Percentiles rank a stretch among this genome's conserved stretches.
phyloP scores from a whole-genome alignment of 2,797 vertebrate species.

The Eutrigla gurnardus region DNA sequence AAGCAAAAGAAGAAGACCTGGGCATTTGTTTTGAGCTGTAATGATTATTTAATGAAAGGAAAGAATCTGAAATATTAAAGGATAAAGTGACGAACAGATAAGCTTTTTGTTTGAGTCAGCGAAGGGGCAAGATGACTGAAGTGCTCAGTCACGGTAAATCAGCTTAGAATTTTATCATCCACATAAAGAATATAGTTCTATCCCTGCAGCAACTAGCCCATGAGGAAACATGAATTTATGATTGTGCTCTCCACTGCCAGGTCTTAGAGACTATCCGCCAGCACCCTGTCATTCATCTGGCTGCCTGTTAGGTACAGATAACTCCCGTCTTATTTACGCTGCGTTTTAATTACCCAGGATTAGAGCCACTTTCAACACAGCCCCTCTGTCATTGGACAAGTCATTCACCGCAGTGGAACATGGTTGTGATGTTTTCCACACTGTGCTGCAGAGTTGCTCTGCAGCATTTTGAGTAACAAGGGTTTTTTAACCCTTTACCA shows the following conservation, averaged over 20 bases:
- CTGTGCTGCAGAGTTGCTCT: conserved; percentile 35
- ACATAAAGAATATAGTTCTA: conserved; percentile 39
- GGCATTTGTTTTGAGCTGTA: conserved; percentile 7
- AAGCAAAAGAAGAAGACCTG: conserved; percentile 10
- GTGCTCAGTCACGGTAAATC: conserved; percentile 34
- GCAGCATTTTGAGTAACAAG: conserved; percentile 30
- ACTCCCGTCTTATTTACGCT: conserved; percentile 70
- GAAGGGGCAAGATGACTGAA: conserved; percentile 11
- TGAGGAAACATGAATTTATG: conserved; percentile 42
- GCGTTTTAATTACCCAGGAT: conserved; percentile 74
- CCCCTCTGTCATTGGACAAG: conserved; percentile 44
- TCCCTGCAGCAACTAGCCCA: conserved; percentile 26
- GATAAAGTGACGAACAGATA: conserved; percentile 18
- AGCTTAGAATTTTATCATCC: conserved; percentile 39
- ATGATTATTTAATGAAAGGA: conserved; percentile 42
- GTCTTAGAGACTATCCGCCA: conserved; percentile 42
- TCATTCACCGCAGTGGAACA: conserved; percentile 45
- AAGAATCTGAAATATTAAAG: conserved; percentile 29
- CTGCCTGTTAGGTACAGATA: conserved; percentile 73
- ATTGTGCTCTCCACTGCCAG: conserved; percentile 36
- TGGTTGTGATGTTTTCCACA: conserved; percentile 18
- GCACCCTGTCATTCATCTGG: conserved; percentile 58
- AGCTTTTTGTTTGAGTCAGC: conserved; percentile 21
- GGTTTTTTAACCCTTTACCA: conserved; percentile 30
- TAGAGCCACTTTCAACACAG: conserved; percentile 61